Evolutionary conservation across 2,113 vertebrate species (phyloP).

Genomic region (Tilapia sparmanii): DNA sequence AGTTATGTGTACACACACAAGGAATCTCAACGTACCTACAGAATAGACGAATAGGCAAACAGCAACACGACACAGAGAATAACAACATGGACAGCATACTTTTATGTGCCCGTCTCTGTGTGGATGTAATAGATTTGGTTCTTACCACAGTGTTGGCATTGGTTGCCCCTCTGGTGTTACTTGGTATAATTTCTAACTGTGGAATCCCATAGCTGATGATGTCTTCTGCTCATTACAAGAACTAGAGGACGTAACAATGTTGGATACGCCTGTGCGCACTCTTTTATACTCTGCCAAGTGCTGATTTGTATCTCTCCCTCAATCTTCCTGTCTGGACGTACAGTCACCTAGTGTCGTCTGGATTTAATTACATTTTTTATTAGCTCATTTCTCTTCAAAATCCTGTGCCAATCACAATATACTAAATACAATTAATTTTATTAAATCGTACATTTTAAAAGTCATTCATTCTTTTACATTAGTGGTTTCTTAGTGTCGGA

Average conservation of each 20-base stretch:
- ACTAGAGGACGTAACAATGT: not conserved
- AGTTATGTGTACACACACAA: not conserved
- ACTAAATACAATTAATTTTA: not conserved
- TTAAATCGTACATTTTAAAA: not conserved
- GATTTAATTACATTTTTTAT: not conserved
- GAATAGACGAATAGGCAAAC: not conserved
- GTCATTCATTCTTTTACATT: not conserved
- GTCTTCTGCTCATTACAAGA: not conserved
- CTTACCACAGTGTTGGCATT: not conserved
- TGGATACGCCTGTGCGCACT: not conserved
- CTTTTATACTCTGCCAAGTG: not conserved
- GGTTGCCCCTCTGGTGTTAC: not conserved
- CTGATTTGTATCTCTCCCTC: not conserved
- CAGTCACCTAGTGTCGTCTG: not conserved
- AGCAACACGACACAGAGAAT: not conserved
- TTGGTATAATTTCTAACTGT: not conserved
- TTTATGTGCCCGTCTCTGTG: not conserved
- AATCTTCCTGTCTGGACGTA: not conserved
- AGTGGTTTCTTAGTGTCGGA: not conserved
- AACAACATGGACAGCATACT: not conserved
- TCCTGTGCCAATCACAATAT: not conserved
- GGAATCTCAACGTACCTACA: fast-evolving
- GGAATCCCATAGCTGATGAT: not conserved
- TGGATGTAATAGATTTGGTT: not conserved
- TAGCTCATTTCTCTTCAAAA: fast-evolving